Base-by-base conservation (phyloP, 1,140 invertebrate genomes). In the Delia radicum region DNA sequence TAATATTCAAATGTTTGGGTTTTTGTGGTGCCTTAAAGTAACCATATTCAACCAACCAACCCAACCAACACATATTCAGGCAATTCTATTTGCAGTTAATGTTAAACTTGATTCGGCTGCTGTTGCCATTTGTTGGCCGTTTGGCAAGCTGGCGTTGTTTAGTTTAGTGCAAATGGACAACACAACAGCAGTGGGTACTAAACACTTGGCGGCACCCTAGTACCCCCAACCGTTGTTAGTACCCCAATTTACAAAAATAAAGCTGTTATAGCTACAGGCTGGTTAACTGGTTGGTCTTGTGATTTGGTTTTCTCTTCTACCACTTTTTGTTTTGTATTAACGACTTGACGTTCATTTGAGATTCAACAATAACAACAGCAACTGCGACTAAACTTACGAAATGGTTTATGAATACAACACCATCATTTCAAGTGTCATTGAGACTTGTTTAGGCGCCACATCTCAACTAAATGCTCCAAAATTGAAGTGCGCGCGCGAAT, bases 371-470 rank as follows among this genome's bases (percentile, higher is more conserved):
- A 55, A 8, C 48, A 69, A 18, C 65, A 69, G 29, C 24, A 55
- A 18, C 48, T 55, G 15, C 15, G 15, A 10, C 12, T 15, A 15
- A 55, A 55, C 48, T 55, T 69, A 33, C 65, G 65, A 69, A 69
- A 69, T 69, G 21, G 18, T 69, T 69, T 69, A 69, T 69, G 65
- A 33, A 69, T 33, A 69, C 15, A 69, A 33, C 65, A 6, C 15
- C 21, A 69, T 18, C 29, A 69, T 33, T 24, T 31, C 31, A 69
- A 69, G 29, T 69, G 65, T 69, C 65, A 69, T 69, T 69, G 65
- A 69, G 65, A 69, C 65, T 69, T 69, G 65, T 69, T 69, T 69
- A 69, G 65, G 65, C 65, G 65, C 65, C 65, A 69, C 65, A 69
- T 69, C 65, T 69, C n/a, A 69, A 69, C 29, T 21, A 33, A 69